Evolutionary conservation across 2,113 vertebrate genomes (phyloP).

Genomic region (Eptatretus burgeri): DNA sequence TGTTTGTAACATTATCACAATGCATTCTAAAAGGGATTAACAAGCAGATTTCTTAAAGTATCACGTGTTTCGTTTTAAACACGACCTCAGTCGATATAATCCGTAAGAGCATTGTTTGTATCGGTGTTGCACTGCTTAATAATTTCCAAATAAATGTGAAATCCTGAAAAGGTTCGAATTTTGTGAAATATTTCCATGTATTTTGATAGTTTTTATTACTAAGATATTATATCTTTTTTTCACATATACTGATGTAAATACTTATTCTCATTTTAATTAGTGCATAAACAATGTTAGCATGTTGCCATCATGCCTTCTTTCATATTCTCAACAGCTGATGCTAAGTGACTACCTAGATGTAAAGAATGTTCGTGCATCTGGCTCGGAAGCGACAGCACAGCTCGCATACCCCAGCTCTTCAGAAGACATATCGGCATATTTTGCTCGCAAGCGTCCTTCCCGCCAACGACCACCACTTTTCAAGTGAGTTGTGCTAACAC

Average conservation of each 20-base stretch:
- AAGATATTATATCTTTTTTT: too few species aligned
- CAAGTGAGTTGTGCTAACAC: conserved; percentile 29
- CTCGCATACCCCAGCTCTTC: conserved; percentile 71
- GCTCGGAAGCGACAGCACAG: conserved; percentile 52
- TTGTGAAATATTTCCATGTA: too few species aligned
- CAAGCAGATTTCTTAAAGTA: too few species aligned
- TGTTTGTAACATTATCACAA: too few species aligned
- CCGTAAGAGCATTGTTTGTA: too few species aligned
- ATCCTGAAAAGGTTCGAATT: too few species aligned
- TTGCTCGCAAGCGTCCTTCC: conserved; percentile 73
- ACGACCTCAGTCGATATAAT: too few species aligned
- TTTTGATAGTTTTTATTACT: too few species aligned
- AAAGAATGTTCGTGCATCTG: conserved; percentile 59
- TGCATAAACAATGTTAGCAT: conserved; percentile 8
- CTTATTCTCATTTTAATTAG: conserved; percentile 11
- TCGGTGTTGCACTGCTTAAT: too few species aligned
- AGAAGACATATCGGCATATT: conserved; percentile 73
- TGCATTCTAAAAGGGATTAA: too few species aligned
- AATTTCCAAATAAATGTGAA: too few species aligned
- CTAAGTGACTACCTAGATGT: conserved; percentile 91
- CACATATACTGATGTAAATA: conserved; percentile 9
- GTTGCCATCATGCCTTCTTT: background rate
- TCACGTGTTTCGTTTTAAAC: too few species aligned
- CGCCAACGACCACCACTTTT: conserved; percentile 69
- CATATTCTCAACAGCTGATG: conserved; percentile 28